phyloP scores from a whole-genome alignment of 2,888 invertebrate genomes.

The Acanthoscelides obtectus region DNA sequence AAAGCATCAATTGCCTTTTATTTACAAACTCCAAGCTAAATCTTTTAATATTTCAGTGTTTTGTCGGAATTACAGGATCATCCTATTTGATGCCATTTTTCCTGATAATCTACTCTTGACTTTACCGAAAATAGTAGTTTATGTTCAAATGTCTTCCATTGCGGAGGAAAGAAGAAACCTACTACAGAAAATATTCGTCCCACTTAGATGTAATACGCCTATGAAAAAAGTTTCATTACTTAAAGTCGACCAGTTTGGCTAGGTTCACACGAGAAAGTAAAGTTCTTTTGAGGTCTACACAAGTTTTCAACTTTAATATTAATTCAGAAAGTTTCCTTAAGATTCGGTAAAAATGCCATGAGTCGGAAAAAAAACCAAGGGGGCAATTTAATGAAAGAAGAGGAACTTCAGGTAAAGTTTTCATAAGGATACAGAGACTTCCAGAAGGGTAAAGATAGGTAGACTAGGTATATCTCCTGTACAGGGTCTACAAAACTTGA shows the following conservation, averaged over 20 bases:
- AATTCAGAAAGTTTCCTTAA: not conserved
- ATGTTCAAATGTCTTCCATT: too few species aligned
- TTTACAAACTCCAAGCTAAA: too few species aligned
- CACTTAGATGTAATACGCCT: not conserved
- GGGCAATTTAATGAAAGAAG: not conserved
- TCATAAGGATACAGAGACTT: not conserved
- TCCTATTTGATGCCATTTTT: too few species aligned
- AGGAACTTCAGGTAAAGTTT: not conserved
- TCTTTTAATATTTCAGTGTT: too few species aligned
- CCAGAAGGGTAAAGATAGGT: not conserved
- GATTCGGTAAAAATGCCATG: not conserved
- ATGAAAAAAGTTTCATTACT: not conserved
- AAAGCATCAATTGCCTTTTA: too few species aligned
- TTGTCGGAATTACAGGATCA: too few species aligned
- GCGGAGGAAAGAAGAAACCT: too few species aligned
- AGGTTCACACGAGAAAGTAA: not conserved
- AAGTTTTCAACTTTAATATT: not conserved
- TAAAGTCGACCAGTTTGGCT: not conserved
- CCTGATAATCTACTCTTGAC: too few species aligned
- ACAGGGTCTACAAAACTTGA: too few species aligned
- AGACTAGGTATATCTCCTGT: not conserved
- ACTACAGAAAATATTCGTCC: not conserved
- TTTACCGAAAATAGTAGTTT: too few species aligned
- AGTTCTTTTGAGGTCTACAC: not conserved
- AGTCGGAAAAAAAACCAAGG: not conserved